Evolutionary conservation across 2,113 vertebrate species (phyloP), one percentile per base, ranked within the genome.

Genomic region (Oncorhynchus kisutch): DNA sequence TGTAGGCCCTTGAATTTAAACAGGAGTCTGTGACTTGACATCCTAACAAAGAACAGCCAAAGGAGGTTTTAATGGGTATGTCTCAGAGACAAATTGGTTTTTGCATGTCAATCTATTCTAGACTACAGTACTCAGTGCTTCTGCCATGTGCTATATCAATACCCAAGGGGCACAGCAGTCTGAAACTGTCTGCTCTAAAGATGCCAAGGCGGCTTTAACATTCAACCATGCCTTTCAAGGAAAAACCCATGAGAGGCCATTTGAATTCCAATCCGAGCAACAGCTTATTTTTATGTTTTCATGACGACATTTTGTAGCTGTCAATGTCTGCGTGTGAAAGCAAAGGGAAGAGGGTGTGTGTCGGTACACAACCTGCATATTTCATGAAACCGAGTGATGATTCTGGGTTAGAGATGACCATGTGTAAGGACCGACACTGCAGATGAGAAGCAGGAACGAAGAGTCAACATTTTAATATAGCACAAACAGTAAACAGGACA

Each of bases 221-320:
- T 67, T 67, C 27, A 27, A 67, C 27, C 25, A 27, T 67, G 65
- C 27, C 65, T 27, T 67, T 67, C 3, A 16, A 16, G 25, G 27
- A 31, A 67, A 45, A 45, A 27, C 65, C 25, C 65, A 16, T 4
- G 65, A 67, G 64, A 66, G 25, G 27, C 8, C 65, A 67, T 67
- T 76, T 74, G 29, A 73, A 14, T 73, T 73, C 66, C 12, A 66
- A 73, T 49, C 71, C 72, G 27, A 75, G 72, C 66, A 45, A 45
- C 9, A 62, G 54, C 51, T 1, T 20, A n/a, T 22, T 14, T 27
- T 65, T 4, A 49, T 73, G 29, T 73, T 49, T 64, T 65, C 60
- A 29, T 31, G 65, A 25, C 22, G 22, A 45, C 12, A 18, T 29
- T 31, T 24, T 64, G 22, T 64, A 25, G 25, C 62, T 24, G 62